These are phyloP conservation scores for Cyaniris semiargus DNA, from an alignment of 2,888 invertebrate genomes.

Conservation along the genomic window DNA sequence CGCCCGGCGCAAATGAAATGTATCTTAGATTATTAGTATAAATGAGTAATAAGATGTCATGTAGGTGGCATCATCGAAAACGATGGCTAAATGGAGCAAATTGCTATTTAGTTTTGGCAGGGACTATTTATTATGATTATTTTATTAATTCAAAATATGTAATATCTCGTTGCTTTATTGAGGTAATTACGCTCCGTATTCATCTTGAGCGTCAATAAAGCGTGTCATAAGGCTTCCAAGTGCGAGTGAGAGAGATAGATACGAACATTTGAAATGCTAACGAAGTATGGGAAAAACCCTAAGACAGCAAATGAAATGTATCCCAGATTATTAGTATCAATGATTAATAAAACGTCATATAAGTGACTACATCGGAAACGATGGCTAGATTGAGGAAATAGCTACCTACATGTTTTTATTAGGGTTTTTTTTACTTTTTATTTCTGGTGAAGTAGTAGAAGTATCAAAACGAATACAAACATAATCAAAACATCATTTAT, in stretches of 20 bases:
- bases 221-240: too few species aligned
- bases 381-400: background rate
- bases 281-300: background rate
- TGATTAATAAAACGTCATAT: background rate
- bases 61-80: background rate
- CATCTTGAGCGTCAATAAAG: too few species aligned
- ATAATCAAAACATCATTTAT: too few species aligned
- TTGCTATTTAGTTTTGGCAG: background rate
- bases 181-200: too few species aligned
- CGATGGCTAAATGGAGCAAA: background rate
- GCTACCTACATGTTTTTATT: background rate
- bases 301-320: background rate
- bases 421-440: too few species aligned
- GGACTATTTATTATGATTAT: background rate
- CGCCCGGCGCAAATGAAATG: background rate
- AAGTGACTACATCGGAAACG: background rate
- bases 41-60: background rate
- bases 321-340: background rate
- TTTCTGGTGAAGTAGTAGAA: too few species aligned
- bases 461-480: too few species aligned
- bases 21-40: background rate
- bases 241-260: too few species aligned
- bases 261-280: too few species aligned
- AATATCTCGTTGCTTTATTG: too few species aligned
- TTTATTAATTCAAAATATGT: too few species aligned